Conservation (phyloP, 2,888 invertebrate genomes). For the Macrosoma leucophasiata region DNA sequence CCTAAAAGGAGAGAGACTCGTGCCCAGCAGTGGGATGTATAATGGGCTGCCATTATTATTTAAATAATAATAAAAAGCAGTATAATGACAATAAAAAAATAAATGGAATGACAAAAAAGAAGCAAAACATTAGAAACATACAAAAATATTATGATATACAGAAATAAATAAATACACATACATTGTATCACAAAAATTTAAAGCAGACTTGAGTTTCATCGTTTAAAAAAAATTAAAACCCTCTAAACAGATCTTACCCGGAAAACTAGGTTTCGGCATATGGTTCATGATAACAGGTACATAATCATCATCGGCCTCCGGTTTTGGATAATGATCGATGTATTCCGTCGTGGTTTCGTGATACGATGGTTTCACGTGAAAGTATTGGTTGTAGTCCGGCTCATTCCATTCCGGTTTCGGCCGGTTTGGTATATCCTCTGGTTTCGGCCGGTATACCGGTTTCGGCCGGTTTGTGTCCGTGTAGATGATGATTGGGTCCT, state of each 20-base stretch:
- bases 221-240: slow-evolving; percentile 18
- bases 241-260: slow-evolving; percentile 51
- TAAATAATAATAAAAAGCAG: no score
- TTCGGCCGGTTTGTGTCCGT: slow-evolving; percentile 56
- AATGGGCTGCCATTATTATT: no score
- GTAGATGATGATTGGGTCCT: slow-evolving; percentile 68
- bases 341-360: slow-evolving; percentile 54
- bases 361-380: slow-evolving; percentile 69
- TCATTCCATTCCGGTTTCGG: slow-evolving; percentile 46
- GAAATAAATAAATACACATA: no score
- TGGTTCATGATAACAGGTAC: slow-evolving; percentile 54
- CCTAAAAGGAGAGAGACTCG: no score
- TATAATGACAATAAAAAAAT: no score
- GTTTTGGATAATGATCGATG: slow-evolving; percentile 42
- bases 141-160: no score
- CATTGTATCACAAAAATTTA: no score
- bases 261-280: slow-evolving; percentile 59
- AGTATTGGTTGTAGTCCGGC: slow-evolving; percentile 45
- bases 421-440: slow-evolving; percentile 29
- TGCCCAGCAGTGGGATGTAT: no score
- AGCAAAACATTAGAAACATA: no score
- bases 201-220: no score
- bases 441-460: slow-evolving; percentile 41
- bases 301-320: slow-evolving; percentile 63
- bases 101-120: no score